A percentile compares a stretch with the other conserved stretches of the same genome.
Evolutionary conservation across 2,113 vertebrate species (phyloP).

Genomic region (Hemiprocne comata): DNA sequence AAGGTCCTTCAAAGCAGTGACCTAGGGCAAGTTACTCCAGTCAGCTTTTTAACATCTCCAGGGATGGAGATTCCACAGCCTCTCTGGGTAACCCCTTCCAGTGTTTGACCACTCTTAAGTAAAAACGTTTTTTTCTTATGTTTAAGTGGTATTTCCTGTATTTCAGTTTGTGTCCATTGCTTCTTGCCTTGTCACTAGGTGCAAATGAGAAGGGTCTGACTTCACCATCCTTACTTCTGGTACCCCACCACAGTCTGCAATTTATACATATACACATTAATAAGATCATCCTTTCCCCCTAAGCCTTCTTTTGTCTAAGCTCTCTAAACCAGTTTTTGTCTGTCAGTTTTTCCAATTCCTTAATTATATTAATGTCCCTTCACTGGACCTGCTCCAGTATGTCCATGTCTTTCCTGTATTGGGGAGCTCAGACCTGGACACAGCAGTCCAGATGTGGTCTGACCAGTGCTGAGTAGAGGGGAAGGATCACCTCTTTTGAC

Average conservation of each 20-base stretch:
- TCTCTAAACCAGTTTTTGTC: background rate
- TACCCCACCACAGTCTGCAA: background rate
- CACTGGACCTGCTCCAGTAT: background rate
- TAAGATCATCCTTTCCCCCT: background rate
- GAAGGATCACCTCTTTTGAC: background rate
- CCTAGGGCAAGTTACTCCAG: background rate
- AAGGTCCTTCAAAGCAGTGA: background rate
- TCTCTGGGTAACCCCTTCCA: background rate
- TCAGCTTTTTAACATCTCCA: background rate
- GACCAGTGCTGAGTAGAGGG: background rate
- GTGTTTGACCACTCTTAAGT: background rate
- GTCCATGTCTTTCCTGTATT: background rate
- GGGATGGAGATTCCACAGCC: background rate
- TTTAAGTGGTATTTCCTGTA: background rate
- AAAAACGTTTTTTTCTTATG: background rate
- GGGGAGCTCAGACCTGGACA: background rate
- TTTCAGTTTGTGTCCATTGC: background rate
- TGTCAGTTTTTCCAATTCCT: background rate
- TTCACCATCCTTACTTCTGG: background rate
- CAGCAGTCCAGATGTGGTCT: background rate
- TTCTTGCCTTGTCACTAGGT: background rate
- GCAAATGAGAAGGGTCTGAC: background rate
- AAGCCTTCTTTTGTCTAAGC: background rate
- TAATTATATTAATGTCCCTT: background rate
- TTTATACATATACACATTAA: background rate